phyloP scores from a whole-genome alignment of 2,113 vertebrate genomes.

The Ochotona curzoniae region DNA sequence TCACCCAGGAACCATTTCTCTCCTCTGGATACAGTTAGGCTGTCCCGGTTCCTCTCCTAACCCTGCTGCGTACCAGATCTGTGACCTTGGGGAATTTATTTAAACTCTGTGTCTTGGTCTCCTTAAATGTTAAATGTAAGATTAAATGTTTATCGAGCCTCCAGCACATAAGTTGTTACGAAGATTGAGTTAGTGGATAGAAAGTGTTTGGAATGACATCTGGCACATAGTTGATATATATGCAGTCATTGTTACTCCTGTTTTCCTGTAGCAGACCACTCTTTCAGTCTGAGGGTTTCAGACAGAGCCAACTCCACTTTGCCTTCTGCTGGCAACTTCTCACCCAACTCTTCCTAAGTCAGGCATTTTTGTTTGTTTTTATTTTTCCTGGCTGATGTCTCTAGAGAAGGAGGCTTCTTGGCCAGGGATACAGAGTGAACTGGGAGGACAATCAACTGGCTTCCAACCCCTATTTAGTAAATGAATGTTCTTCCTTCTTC shows the following conservation, averaged over 20 bases:
- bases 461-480: background rate
- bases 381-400: background rate
- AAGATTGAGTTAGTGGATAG: background rate
- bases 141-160: background rate
- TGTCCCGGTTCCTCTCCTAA: background rate
- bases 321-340: background rate
- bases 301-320: background rate
- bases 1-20: background rate
- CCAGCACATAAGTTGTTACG: background rate
- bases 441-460: background rate
- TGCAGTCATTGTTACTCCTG: background rate
- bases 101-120: background rate
- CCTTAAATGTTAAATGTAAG: background rate
- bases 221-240: background rate
- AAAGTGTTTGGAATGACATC: background rate
- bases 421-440: background rate
- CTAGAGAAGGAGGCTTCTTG: slow-evolving; percentile 13
- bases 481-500: background rate
- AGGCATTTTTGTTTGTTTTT: no score
- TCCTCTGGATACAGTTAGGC: background rate
- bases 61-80: background rate
- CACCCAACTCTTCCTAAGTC: background rate
- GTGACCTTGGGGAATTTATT: background rate
- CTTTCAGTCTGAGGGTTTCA: background rate
- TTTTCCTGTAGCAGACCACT: background rate